Evolutionary conservation across 2,797 vertebrate species (phyloP).

Genomic region (Apodemus agrarius): DNA sequence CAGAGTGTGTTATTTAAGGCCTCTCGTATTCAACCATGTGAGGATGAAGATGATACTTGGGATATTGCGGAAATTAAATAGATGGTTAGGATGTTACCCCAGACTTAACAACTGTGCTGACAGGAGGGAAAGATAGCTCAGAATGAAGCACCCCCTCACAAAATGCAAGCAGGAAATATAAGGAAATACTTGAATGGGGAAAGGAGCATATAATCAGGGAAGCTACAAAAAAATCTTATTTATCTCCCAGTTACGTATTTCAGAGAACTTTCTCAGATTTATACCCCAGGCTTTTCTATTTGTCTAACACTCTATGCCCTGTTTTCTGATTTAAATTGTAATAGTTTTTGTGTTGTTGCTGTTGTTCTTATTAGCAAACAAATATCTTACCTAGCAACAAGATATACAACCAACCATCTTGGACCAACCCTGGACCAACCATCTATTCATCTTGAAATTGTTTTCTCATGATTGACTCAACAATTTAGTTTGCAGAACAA

Average conservation of each 20-base stretch:
- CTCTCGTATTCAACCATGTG: neutral
- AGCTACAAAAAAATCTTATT: neutral
- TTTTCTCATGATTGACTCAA: neutral
- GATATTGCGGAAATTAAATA: neutral
- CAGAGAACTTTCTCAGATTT: neutral
- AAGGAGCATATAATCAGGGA: neutral
- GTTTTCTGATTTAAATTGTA: neutral
- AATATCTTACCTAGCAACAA: neutral
- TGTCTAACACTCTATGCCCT: neutral
- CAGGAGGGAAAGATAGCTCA: neutral
- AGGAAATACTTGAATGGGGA: neutral
- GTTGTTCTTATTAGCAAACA: slow-evolving; percentile 8
- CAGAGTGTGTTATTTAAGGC: neutral
- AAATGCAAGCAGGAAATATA: slow-evolving; percentile 5
- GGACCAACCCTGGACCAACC: neutral
- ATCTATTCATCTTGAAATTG: neutral
- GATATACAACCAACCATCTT: neutral
- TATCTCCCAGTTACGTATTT: neutral
- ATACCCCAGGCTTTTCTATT: neutral
- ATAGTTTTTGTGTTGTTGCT: neutral
- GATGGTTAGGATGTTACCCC: neutral
- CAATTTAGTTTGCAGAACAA: neutral
- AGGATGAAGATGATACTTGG: neutral
- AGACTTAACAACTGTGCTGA: neutral
- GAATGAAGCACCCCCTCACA: neutral